Evolutionary conservation across 2,113 vertebrate genomes (phyloP).

Genomic region (Leucopsar rothschildi): DNA sequence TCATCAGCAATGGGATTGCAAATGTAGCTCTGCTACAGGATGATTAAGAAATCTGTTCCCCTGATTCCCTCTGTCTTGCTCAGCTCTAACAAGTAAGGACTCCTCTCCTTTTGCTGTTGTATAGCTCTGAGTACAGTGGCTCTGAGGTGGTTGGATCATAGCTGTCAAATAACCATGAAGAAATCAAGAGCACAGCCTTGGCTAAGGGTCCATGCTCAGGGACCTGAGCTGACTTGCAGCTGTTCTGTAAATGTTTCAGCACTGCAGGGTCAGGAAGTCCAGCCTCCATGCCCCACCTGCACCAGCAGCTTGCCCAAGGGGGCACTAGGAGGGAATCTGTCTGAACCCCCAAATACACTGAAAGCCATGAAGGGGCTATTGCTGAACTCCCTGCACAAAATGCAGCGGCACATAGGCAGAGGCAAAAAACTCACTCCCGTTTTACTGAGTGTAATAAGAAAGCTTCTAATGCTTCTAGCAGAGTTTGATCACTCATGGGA

Average conservation of each 20-base stretch:
- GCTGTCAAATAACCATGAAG: background rate
- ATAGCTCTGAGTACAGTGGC: background rate
- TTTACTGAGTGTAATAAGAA: background rate
- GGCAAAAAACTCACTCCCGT: background rate
- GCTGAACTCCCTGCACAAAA: background rate
- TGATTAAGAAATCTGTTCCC: background rate
- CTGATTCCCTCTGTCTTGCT: background rate
- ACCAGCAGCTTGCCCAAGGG: background rate
- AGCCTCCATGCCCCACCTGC: background rate
- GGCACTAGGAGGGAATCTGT: background rate
- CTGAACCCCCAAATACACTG: background rate
- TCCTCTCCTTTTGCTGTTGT: background rate
- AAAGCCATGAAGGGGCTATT: background rate
- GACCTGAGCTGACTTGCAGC: background rate
- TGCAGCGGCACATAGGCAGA: background rate
- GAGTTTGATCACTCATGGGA: background rate
- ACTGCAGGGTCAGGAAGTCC: background rate
- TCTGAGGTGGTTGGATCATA: accelerated
- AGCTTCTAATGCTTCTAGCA: background rate
- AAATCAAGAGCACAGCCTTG: background rate
- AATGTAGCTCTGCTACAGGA: background rate
- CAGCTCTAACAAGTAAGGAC: background rate
- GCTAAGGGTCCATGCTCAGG: background rate
- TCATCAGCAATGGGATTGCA: background rate
- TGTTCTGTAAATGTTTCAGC: background rate